These are phyloP conservation scores for Battus philenor DNA, from an alignment of 1,140 invertebrate species.

Conservation along the genomic window DNA sequence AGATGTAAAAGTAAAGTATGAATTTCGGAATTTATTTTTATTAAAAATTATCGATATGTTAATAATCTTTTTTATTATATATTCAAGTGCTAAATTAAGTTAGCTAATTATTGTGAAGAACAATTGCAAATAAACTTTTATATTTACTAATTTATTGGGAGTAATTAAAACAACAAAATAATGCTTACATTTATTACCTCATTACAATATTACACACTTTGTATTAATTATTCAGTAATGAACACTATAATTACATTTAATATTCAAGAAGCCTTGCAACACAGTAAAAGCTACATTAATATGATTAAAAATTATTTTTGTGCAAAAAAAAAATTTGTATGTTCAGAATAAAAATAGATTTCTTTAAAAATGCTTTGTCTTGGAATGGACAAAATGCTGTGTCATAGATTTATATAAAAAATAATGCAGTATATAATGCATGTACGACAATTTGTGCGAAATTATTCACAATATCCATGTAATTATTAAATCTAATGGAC, in stretches of 20 bases:
- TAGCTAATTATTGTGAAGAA: too few species aligned
- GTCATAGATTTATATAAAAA: neutral
- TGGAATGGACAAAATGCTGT: constrained; percentile 12
- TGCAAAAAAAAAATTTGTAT: constrained; percentile 23
- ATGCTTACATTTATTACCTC: constrained; percentile 16
- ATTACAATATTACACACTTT: constrained; percentile 22
- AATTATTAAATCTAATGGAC: constrained; percentile 1
- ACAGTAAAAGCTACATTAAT: constrained; percentile 15
- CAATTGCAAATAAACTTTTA: too few species aligned
- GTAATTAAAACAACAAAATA: constrained; percentile 7
- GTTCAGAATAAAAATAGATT: too few species aligned
- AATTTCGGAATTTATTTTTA: too few species aligned
- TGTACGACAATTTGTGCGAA: constrained; percentile 2
- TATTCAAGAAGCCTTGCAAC: constrained; percentile 26
- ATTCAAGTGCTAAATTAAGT: too few species aligned
- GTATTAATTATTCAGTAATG: constrained; percentile 17
- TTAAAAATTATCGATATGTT: too few species aligned
- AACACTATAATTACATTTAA: constrained; percentile 20
- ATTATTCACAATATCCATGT: neutral
- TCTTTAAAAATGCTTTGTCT: constrained; percentile 8
- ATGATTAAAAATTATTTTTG: constrained; percentile 5
- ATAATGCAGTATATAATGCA: too few species aligned
- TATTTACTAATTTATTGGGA: neutral
- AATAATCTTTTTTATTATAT: too few species aligned
- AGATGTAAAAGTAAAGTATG: too few species aligned